Evolutionary conservation across 2,888 invertebrate species (phyloP).

Genomic region (Aphrophora alni): DNA sequence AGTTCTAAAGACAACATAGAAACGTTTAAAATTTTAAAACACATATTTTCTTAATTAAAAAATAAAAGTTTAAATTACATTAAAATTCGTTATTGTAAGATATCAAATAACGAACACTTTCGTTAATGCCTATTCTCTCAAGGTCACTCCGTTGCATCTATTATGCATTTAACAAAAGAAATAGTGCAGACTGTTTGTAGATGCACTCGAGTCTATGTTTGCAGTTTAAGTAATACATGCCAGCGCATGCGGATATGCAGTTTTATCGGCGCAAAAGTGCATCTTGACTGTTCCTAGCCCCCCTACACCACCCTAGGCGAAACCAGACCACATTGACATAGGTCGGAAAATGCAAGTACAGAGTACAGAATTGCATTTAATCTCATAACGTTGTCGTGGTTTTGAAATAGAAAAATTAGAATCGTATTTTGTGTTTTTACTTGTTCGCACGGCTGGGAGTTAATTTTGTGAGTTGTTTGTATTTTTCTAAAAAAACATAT

Average conservation of each 20-base stretch:
- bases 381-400: neutral
- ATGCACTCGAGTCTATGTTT: neutral
- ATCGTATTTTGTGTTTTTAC: neutral
- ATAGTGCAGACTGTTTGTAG: neutral
- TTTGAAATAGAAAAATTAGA: neutral
- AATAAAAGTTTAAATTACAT: no score
- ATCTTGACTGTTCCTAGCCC: no score
- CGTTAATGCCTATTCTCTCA: neutral
- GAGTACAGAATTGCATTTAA: neutral
- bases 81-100: no score
- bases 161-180: neutral
- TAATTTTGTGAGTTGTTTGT: neutral
- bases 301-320: constrained; percentile 20
- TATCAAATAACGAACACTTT: neutral
- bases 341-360: constrained; percentile 29
- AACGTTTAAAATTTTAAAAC: no score
- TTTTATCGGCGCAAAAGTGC: constrained; percentile 6
- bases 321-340: constrained; percentile 32
- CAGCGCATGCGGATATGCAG: constrained; percentile 38
- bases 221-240: neutral
- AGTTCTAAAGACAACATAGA: no score
- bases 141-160: neutral
- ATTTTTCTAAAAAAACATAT: no score
- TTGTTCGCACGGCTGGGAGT: neutral
- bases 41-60: no score